Base-by-base conservation (phyloP, 2,113 vertebrate species). In the Grammomys surdaster region DNA sequence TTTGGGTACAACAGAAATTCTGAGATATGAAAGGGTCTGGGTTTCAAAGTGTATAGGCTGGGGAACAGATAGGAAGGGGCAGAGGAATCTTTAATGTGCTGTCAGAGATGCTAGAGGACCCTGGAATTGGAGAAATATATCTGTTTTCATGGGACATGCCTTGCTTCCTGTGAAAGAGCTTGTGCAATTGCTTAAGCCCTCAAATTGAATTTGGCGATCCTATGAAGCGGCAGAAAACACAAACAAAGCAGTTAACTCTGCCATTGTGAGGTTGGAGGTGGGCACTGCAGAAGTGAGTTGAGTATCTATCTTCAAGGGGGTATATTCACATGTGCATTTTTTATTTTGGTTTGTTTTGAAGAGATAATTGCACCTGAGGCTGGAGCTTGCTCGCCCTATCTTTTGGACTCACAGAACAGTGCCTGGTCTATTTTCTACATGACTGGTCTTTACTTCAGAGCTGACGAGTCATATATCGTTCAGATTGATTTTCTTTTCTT, bases 381-480 rank as follows among this genome's bases (percentile, higher is more conserved):
- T 98, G 91, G 96, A 98, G 97, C 98, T 98, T 97, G 96, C 90
- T 98, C 81, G 81, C 96, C 98, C 97, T 98, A 86, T 96, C 97
- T 98, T 95, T 97, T 97, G 96, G 97, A 98, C 97, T 98, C 98
- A 95, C 98, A 97, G 97, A 98, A 97, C 96, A 97, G 98, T 97
- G 98, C 98, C 98, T 98, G 98, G 97, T 98, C 98, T 98, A 99
- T 99, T 99, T 99, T 99, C 99, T 99, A 98, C 99, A 98, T 99
- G 99, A 97, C 98, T 99, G 98, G 98, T 96, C 98, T 99, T 99
- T 99, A 98, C 98, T 99, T 99, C 98, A 98, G 98, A 98, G 97
- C 98, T 98, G 98, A 98, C 58, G 65, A 99, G 98, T 98, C 98
- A 98, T 98, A 98, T 98, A 99, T 99, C 98, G 98, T 98, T 98